Evolutionary conservation across 2,888 invertebrate species (phyloP).

Genomic region (Adela reaumurella): DNA sequence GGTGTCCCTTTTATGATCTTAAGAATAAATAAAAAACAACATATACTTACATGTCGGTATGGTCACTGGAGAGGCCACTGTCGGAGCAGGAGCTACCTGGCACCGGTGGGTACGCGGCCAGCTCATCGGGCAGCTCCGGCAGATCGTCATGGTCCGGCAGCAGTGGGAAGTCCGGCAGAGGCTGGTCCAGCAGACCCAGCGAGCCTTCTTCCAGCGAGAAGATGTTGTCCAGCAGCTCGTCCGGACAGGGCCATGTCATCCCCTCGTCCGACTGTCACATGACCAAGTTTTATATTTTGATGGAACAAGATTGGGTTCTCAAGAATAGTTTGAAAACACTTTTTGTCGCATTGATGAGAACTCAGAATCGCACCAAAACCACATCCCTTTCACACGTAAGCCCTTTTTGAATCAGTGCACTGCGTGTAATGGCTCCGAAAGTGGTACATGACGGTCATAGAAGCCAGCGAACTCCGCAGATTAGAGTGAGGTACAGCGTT

Average conservation of each 20-base stretch:
- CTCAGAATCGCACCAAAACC: too few species aligned
- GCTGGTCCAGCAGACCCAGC: conserved; percentile 56
- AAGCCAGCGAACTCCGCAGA: too few species aligned
- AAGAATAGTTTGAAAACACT: too few species aligned
- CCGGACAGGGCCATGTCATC: conserved; percentile 31
- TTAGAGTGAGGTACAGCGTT: too few species aligned
- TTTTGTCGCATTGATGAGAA: too few species aligned
- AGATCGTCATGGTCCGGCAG: conserved; percentile 25
- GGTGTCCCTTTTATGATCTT: too few species aligned
- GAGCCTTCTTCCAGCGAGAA: conserved; percentile 62
- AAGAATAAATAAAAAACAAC: conserved; percentile 5
- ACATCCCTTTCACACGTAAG: too few species aligned
- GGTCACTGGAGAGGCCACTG: conserved; percentile 66
- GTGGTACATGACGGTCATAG: too few species aligned
- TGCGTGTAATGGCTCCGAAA: not conserved
- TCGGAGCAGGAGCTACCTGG: conserved; percentile 59
- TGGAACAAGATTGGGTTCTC: too few species aligned
- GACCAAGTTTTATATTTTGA: too few species aligned
- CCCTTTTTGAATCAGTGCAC: too few species aligned
- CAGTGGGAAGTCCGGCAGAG: conserved; percentile 42
- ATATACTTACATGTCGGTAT: conserved; percentile 49
- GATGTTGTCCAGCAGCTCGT: conserved; percentile 67
- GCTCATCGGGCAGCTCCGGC: conserved; percentile 20
- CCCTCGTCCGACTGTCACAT: not conserved
- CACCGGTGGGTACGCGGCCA: conserved; percentile 29